Evolutionary conservation across 2,113 vertebrate species (phyloP), one percentile per base, ranked within the genome.

Genomic region (Gambusia affinis): DNA sequence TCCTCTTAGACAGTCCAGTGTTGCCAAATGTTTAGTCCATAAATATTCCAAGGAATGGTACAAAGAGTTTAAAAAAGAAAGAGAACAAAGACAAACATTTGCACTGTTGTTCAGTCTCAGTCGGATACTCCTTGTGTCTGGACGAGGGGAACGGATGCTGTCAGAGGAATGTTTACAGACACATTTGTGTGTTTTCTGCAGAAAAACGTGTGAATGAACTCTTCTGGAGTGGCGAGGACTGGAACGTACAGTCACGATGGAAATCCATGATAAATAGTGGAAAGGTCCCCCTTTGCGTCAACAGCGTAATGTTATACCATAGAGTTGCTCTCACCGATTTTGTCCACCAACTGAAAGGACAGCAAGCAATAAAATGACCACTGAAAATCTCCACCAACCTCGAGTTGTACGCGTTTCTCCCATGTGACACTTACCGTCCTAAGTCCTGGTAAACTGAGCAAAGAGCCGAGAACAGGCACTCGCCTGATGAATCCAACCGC

Each of bases 381-480:
- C 27, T 47, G 44, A 3, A 66, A 29, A 3, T 7, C 12, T n/a
- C 24, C 28, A 54, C 12, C 29, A 30, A 3, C 67, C 19, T 57
- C 1, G 22, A 24, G 51, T n/a, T n/a, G 3, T 11, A 47, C 44
- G 0, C 3, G 7, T 8, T 57, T 57, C 24, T 57, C 51, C 72
- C 60, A 61, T 44, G 17, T 28, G 17, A 65, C 35, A 96, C 97
- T 96, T 94, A 99, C 98, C 84, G 94, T 92, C 87, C 97, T 97
- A 91, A 99, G 97, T 81, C 97, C 96, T 29, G 98, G 97, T 92
- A 99, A 95, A 92, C 97, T 97, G 86, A 99, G 95, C 86, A 99
- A 90, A 42, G 95, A 98, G 11, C 98, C 98, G 5, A 99, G 95
- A 54, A 99, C 87, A 33, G 98, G 98, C 19, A 99, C 92, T 94